Conservation (phyloP, 2,113 vertebrate genomes). For the Anarrhichthys ocellatus region DNA sequence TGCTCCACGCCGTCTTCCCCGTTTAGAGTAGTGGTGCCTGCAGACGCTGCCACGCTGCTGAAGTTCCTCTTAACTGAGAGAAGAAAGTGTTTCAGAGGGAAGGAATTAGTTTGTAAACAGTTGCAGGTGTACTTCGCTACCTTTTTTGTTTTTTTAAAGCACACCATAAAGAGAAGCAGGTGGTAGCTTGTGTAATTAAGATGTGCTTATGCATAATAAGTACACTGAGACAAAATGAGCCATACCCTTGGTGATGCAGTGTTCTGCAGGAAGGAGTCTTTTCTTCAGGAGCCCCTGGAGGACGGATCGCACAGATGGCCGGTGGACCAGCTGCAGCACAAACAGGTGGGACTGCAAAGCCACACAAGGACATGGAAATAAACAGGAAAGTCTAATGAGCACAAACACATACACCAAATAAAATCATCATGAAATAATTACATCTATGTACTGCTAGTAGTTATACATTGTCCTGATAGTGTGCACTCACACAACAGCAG, state of each 20-base stretch:
- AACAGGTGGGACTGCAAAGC: conserved; percentile 95
- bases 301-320: conserved; percentile 96
- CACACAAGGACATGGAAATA: conserved; percentile 40
- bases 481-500: conserved; percentile 96
- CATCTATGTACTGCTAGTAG: not conserved
- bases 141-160: not conserved
- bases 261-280: conserved; percentile 96
- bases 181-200: conserved; percentile 45
- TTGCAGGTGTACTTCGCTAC: not conserved
- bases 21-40: conserved; percentile 93
- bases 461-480: not conserved
- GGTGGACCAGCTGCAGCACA: conserved; percentile 97
- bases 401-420: not conserved
- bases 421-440: conserved; percentile 4
- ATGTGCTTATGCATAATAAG: conserved; percentile 46
- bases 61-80: conserved; percentile 90
- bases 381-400: not conserved
- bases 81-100: conserved; percentile 14
- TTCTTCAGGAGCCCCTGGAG: conserved; percentile 99
- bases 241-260: conserved; percentile 99
- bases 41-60: conserved; percentile 96
- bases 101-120: not conserved
- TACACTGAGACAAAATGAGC: conserved; percentile 32
- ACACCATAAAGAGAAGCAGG: conserved; percentile 34
- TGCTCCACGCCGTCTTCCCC: conserved; percentile 99